phyloP scores from a whole-genome alignment of 2,113 vertebrate species.

The Lipotes vexillifer region DNA sequence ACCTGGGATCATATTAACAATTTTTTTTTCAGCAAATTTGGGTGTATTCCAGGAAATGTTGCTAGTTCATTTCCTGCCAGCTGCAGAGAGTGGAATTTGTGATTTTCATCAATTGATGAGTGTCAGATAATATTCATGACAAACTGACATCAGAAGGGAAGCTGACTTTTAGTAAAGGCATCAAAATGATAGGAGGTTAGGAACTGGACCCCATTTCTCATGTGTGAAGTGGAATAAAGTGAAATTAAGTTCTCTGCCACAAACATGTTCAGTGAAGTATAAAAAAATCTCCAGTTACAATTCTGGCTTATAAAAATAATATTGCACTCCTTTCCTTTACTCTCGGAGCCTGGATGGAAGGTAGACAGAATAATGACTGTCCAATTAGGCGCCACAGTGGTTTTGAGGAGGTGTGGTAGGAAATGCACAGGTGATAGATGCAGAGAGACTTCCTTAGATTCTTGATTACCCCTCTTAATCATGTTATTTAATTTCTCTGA shows the following conservation, averaged over 20 bases:
- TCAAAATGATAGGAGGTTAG: background rate
- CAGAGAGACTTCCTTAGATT: background rate
- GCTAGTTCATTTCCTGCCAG: background rate
- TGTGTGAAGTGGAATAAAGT: background rate
- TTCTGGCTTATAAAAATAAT: background rate
- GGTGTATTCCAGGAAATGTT: background rate
- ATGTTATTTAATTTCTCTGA: conserved; percentile 28
- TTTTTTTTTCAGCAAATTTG: background rate
- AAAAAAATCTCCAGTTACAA: background rate
- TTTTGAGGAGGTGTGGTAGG: background rate
- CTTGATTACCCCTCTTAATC: background rate
- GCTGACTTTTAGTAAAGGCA: background rate
- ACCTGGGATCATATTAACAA: background rate
- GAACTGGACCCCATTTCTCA: background rate
- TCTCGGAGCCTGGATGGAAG: background rate
- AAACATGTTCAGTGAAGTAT: background rate
- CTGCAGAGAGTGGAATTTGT: background rate
- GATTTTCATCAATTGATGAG: background rate
- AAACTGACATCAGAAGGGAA: background rate
- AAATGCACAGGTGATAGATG: background rate
- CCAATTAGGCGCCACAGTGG: background rate
- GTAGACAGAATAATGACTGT: background rate
- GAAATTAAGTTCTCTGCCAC: background rate
- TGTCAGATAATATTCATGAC: background rate
- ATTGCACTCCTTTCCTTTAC: background rate